phyloP scores from a whole-genome alignment of 2,888 invertebrate genomes.

The Acanthosoma haemorrhoidale region DNA sequence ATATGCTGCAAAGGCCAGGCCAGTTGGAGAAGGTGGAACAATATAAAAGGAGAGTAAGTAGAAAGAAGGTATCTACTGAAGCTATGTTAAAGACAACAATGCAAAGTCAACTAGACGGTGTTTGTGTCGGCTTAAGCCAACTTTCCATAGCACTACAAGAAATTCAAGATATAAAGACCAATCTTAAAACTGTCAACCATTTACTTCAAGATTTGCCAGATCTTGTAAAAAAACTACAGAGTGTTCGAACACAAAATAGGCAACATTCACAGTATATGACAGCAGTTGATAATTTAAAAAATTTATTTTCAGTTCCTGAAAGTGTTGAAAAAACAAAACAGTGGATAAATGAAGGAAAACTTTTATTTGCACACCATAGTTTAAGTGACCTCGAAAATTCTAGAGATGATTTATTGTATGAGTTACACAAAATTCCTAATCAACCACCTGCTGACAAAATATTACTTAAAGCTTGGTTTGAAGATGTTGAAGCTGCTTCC shows the following conservation, averaged over 20 bases:
- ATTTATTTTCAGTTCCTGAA: slow-evolving; percentile 95
- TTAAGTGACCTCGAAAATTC: slow-evolving; percentile 94
- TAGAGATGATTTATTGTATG: slow-evolving; percentile 89
- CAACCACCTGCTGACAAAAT: slow-evolving; percentile 85
- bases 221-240: slow-evolving; percentile 72
- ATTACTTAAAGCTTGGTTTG: slow-evolving; percentile 91
- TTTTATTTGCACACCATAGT: slow-evolving; percentile 92
- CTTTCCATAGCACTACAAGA: slow-evolving; percentile 79
- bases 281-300: slow-evolving; percentile 95
- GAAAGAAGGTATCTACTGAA: slow-evolving; percentile 85
- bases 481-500: slow-evolving; percentile 87
- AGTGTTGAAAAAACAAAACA: slow-evolving; percentile 91
- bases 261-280: slow-evolving; percentile 95
- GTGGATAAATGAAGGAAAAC: slow-evolving; percentile 89
- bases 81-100: slow-evolving; percentile 96
- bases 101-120: slow-evolving; percentile 96
- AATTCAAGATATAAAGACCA: slow-evolving; percentile 60
- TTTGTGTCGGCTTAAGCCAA: slow-evolving; percentile 86
- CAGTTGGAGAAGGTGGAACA: slow-evolving; percentile 89
- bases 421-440: slow-evolving; percentile 87
- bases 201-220: slow-evolving; percentile 71
- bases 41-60: slow-evolving; percentile 65
- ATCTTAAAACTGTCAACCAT: slow-evolving; percentile 70
- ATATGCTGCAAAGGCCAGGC: slow-evolving; percentile 88
- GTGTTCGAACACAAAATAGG: slow-evolving; percentile 86